Conservation (phyloP, 2,113 vertebrate genomes). For the Isichthys henryi region DNA sequence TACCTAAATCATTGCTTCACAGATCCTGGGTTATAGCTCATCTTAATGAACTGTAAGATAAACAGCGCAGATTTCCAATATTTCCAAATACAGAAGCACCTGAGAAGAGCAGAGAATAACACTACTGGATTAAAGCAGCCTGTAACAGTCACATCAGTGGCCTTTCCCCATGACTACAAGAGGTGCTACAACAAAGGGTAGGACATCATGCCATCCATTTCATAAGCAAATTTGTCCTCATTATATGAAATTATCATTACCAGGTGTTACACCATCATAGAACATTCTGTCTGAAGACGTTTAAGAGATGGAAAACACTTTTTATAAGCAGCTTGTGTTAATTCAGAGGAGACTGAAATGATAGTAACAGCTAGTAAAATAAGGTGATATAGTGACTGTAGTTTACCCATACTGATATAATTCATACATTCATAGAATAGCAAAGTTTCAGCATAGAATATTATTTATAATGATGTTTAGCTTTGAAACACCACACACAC, state of each 20-base stretch:
- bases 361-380: neutral
- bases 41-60: neutral
- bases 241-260: neutral
- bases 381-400: neutral
- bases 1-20: neutral
- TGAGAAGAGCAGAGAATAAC: neutral
- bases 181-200: neutral
- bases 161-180: neutral
- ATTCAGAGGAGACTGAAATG: neutral
- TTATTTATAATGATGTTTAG: neutral
- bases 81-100: neutral
- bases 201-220: neutral
- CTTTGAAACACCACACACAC: neutral
- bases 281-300: neutral
- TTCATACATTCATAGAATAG: neutral
- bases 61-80: neutral
- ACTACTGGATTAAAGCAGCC: neutral
- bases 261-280: neutral
- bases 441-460: neutral
- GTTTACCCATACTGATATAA: neutral
- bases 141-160: neutral
- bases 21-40: neutral
- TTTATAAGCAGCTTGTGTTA: neutral
- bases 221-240: neutral
- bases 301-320: neutral